A percentile compares a stretch with the other conserved stretches of the same genome.
Evolutionary conservation across 2,113 vertebrate genomes (phyloP).

Genomic region (Caretta caretta): DNA sequence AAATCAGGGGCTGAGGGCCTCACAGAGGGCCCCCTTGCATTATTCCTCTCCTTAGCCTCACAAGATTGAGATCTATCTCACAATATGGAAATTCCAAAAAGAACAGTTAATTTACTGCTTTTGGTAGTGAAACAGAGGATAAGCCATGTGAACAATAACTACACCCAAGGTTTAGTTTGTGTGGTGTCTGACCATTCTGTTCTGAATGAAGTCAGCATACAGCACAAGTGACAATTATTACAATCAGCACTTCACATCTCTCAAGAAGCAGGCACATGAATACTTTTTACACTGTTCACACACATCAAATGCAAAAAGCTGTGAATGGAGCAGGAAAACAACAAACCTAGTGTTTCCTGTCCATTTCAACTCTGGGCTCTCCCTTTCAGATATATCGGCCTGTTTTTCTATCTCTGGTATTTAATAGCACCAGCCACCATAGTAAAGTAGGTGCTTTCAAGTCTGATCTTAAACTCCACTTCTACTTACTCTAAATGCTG

Average conservation of each 20-base stretch:
- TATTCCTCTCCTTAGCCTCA: neutral
- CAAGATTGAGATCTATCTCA: neutral
- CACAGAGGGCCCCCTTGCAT: neutral
- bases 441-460: neutral
- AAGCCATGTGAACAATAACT: neutral
- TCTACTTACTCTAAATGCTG: neutral
- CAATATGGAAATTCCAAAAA: neutral
- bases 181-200: neutral
- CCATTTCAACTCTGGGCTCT: neutral
- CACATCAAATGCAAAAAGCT: neutral
- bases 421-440: neutral
- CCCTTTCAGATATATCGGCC: neutral
- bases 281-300: neutral
- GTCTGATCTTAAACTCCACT: neutral
- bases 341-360: neutral
- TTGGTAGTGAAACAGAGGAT: neutral
- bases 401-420: neutral
- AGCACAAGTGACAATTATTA: neutral
- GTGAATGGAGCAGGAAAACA: neutral
- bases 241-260: neutral
- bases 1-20: neutral
- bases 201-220: constrained; percentile 26
- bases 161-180: neutral
- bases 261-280: neutral
- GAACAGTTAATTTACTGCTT: neutral